Evolutionary conservation across 2,797 vertebrate species (phyloP), one percentile per base, ranked within the genome.

Genomic region (Benthosema pterotum): DNA sequence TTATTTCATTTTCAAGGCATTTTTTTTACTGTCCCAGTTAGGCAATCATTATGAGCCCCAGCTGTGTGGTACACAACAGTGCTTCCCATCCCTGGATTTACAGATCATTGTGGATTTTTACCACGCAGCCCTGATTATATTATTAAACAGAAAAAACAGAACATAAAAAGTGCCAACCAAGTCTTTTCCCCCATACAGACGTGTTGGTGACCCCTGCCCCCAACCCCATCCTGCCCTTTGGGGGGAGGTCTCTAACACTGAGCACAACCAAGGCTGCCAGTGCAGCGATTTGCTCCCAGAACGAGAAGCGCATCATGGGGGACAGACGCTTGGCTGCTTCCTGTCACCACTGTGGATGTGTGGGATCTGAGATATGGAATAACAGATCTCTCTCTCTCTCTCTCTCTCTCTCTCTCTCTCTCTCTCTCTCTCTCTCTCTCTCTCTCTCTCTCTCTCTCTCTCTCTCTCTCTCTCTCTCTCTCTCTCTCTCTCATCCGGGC

Each of bases 301-400:
- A 67, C 73, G 84, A 80, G 69, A 74, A 71, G 75, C 11, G n/a
- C 22, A 3, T 3, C 22, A 25, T 25, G 22, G 22, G 74, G n/a
- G 9, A 25, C n/a, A 58, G 78, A 88, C 43, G 83, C 86, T 80
- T 86, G 88, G 83, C 60, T 89, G 88, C 86, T 16, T 76, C 78
- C 87, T 88, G 88, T 89, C 82, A 60, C 63, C 17, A 42, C 69
- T 2, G 64, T 63, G 65, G 77, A 87, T 87, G 84, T 85, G 85
- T 83, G 83, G 83, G 79, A 80, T 72, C 63, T 66, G 57, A 83
- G 83, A 88, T 83, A 74, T 73, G 82, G 79, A 74, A 80, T 60
- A 62, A 62, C 75, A 71, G 82, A 38, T 38, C 32, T 38, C 11
- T 38, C 8, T 38, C 32, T 32, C 28, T 32, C 7, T 32, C 28